Conservation (phyloP, 2,797 vertebrate genomes). For the Hypotaenidia philippensis region DNA sequence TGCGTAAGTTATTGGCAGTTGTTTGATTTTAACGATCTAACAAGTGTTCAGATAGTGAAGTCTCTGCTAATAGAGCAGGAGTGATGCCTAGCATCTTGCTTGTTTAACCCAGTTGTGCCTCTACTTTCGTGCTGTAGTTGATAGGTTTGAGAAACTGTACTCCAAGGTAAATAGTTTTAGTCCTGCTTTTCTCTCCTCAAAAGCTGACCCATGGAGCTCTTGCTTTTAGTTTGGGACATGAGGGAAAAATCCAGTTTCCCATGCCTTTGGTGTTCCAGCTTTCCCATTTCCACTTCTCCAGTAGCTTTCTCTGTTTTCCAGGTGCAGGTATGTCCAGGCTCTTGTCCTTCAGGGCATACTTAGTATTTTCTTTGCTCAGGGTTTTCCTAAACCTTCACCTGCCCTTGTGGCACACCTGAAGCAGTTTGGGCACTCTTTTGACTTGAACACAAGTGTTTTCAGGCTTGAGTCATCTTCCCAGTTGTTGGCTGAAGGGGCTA, state of each 20-base stretch:
- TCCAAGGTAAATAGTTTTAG: background rate
- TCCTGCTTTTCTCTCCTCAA: background rate
- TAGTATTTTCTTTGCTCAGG: background rate
- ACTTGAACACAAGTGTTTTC: background rate
- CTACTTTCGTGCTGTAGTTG: background rate
- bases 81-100: background rate
- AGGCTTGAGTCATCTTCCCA: background rate
- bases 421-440: background rate
- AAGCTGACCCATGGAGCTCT: background rate
- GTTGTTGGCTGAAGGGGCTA: background rate
- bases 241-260: background rate
- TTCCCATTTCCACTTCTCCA: background rate
- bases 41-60: background rate
- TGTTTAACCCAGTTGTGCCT: background rate
- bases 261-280: background rate
- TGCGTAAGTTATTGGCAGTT: background rate
- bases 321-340: background rate
- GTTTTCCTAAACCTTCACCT: background rate
- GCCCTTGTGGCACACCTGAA: background rate
- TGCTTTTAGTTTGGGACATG: background rate
- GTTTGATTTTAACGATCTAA: background rate
- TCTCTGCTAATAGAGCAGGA: background rate
- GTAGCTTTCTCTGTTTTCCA: background rate
- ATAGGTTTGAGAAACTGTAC: background rate
- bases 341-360: fast-evolving